A percentile compares a stretch with the other conserved stretches of the same genome.
phyloP scores from a whole-genome alignment of 2,888 invertebrate species.

The Panzeria rudis region DNA sequence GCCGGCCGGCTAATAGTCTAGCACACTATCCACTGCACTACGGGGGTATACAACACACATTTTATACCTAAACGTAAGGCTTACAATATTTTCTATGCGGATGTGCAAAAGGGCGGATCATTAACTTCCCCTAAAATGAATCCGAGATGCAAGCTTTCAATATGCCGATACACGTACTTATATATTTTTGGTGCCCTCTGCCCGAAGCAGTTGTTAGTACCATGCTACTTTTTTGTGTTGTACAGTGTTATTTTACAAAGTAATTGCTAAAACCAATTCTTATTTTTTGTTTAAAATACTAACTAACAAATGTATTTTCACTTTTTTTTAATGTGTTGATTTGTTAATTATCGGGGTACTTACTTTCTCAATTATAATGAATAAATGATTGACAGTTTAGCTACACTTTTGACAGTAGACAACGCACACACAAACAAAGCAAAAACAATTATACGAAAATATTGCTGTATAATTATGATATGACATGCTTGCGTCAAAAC shows the following conservation, averaged over 20 bases:
- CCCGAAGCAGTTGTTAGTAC: too few relatives aligned
- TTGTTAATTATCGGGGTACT: constrained; percentile 68
- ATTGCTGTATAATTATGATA: constrained; percentile 61
- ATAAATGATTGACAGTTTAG: constrained; percentile 66
- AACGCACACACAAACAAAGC: not conserved
- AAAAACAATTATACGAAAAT: constrained; percentile 37
- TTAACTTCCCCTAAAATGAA: too few relatives aligned
- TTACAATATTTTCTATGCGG: too few relatives aligned
- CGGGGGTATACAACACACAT: too few relatives aligned
- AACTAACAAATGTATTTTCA: not conserved
- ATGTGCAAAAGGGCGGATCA: too few relatives aligned
- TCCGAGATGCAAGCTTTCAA: too few relatives aligned
- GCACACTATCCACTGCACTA: too few relatives aligned
- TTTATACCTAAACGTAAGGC: too few relatives aligned
- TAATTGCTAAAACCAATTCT: not conserved
- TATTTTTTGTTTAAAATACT: not conserved
- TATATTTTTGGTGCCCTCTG: too few relatives aligned
- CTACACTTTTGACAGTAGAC: constrained; percentile 28
- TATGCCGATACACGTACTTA: too few relatives aligned
- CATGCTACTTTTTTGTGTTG: too few relatives aligned
- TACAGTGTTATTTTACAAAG: not conserved
- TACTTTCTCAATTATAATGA: constrained; percentile 15
- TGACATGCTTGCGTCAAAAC: constrained; percentile 69
- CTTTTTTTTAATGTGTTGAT: constrained; percentile 62
- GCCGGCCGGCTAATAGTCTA: too few relatives aligned